Base-by-base conservation (phyloP, 2,888 invertebrate genomes). In the Diplazon laetatorius region DNA sequence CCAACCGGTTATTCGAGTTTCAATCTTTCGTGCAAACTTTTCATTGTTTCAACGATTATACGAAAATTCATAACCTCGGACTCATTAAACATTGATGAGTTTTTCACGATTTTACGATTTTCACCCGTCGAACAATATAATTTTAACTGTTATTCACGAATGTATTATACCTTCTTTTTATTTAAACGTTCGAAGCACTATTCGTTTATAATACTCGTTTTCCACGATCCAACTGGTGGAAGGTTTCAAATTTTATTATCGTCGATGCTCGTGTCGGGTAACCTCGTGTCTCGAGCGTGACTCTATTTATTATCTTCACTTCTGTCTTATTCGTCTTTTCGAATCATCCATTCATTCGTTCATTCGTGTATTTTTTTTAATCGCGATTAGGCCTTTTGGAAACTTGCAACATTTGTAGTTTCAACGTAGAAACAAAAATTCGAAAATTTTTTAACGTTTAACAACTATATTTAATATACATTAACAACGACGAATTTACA, bases 351-450 rank as follows among this genome's bases (percentile, higher is more conserved):
- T 35, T 20, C 9, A 9, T 50, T 35, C 46, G 18, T 20, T 66
- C 16, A 44, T 52, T 18, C 50, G 12, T 20, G 52, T 46, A 14
- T 65, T 44, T 46, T 59, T 16, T 39, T 66, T 39, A 14, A 42
- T 71, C 48, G 74, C 74, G 69, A 70, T 72, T 81, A 79, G 76
- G 81, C 81, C 79, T 74, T 81, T 75, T 78, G 75, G 75, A 75
- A 78, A 78, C 78, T 78, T 71, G 75, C 78, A 66, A 75, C 55
- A 55, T 60, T 35, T 66, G 52, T 59, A 55, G 55, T 39, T 66
- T 30, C 20, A 66, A 66, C 22, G 39, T 71, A 80, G 60, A 66
- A 73, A 73, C 69, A 52, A 71, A 75, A 70, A 68, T 78, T 70
- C 72, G 20, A 50, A 72, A 77, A 80, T 39, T 37, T n/a, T n/a